phyloP scores from a whole-genome alignment of 1,140 invertebrate species.

The Helicoverpa armigera region DNA sequence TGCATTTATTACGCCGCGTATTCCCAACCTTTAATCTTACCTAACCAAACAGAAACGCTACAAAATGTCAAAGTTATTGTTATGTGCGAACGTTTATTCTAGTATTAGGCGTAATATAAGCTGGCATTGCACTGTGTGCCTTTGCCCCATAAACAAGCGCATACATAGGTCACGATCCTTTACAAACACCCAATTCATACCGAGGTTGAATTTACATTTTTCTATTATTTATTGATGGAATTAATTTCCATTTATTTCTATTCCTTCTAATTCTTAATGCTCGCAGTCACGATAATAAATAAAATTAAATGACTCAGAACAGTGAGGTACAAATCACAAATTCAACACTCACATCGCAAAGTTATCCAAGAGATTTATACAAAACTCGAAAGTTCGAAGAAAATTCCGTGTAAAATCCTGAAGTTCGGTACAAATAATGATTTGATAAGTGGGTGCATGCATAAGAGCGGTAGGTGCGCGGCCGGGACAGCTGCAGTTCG shows the following conservation, averaged over 20 bases:
- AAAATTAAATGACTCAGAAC: too few species aligned
- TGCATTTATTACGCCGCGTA: not conserved
- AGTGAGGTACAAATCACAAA: too few species aligned
- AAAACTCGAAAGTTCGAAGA: not conserved
- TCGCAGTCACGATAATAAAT: too few species aligned
- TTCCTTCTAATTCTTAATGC: not conserved
- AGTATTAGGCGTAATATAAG: constrained; percentile 31
- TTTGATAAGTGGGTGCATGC: constrained; percentile 44
- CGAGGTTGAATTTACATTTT: constrained; percentile 8
- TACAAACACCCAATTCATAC: constrained; percentile 21
- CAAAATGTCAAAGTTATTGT: constrained; percentile 36
- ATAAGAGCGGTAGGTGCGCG: constrained; percentile 19
- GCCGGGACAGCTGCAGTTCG: constrained; percentile 61
- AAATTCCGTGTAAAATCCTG: not conserved
- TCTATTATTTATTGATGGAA: not conserved
- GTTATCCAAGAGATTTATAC: constrained; percentile 4
- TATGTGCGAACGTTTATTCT: constrained; percentile 25
- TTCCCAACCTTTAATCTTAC: not conserved
- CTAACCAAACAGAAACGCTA: constrained; percentile 21
- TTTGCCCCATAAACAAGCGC: constrained; percentile 24
- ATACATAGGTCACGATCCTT: constrained; percentile 38
- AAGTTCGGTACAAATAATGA: constrained; percentile 37
- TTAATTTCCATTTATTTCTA: not conserved
- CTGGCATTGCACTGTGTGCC: constrained; percentile 24
- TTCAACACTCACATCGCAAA: not conserved